phyloP scores from a whole-genome alignment of 2,113 vertebrate species.

The Laticauda colubrina region DNA sequence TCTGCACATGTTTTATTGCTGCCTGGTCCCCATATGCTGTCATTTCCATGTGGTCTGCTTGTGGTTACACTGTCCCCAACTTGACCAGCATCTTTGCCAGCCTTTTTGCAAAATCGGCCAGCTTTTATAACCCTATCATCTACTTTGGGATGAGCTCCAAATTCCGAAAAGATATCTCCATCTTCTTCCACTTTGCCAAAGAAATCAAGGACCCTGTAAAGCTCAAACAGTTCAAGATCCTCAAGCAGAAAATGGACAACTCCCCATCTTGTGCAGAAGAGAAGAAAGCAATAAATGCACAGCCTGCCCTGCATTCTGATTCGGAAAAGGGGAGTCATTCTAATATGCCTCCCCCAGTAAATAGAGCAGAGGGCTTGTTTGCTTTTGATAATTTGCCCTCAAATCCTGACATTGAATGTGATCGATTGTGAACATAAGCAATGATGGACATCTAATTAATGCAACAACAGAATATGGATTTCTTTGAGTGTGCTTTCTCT shows the following conservation, averaged over 20 bases:
- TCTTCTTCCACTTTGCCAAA: constrained; percentile 69
- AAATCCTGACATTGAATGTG: constrained; percentile 73
- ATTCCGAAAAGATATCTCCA: constrained; percentile 74
- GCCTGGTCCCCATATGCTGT: constrained; percentile 82
- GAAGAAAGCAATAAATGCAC: constrained; percentile 47
- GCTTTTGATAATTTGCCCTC: constrained; percentile 56
- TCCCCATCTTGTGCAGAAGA: constrained; percentile 51
- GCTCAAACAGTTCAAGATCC: constrained; percentile 73
- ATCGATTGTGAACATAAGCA: constrained; percentile 64
- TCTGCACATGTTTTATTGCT: constrained; percentile 81
- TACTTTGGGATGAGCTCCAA: constrained; percentile 85
- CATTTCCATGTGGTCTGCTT: constrained; percentile 81
- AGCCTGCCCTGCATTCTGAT: constrained; percentile 58
- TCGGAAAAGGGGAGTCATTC: constrained; percentile 69
- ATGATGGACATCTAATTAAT: neutral
- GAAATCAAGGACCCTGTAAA: constrained; percentile 71
- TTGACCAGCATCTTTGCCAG: constrained; percentile 79
- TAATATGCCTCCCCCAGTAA: constrained; percentile 65
- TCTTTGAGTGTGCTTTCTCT: neutral
- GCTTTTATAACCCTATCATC: constrained; percentile 82
- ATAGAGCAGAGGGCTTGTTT: constrained; percentile 62
- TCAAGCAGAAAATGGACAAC: constrained; percentile 71
- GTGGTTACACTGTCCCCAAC: constrained; percentile 73
- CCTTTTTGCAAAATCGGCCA: constrained; percentile 81
- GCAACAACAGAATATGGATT: neutral